Percentiles rank a stretch among this genome's conserved stretches.
Evolutionary conservation across 2,797 vertebrate genomes (phyloP).

Genomic region (Spea hammondii): DNA sequence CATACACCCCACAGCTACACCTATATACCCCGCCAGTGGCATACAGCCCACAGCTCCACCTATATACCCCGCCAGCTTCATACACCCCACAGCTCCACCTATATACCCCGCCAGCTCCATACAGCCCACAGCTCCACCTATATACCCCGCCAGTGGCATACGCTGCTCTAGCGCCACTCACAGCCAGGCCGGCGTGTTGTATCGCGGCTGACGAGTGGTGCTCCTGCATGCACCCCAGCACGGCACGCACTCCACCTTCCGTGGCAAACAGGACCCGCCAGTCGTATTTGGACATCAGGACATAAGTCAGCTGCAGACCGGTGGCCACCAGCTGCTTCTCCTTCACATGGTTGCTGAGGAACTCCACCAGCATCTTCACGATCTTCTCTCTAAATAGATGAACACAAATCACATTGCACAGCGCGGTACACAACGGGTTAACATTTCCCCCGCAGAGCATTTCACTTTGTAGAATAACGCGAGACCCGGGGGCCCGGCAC

Average conservation of each 20-base stretch:
- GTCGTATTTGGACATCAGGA: conserved; percentile 78
- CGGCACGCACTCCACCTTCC: conserved; percentile 84
- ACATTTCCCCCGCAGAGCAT: background rate
- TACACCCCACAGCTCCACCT: background rate
- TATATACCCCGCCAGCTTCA: background rate
- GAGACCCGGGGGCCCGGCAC: no score
- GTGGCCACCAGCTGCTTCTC: conserved; percentile 72
- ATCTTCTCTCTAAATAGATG: conserved; percentile 76
- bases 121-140: background rate
- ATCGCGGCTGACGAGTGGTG: conserved; percentile 70
- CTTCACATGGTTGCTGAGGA: conserved; percentile 71
- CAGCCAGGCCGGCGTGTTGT: conserved; percentile 85
- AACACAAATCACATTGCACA: background rate
- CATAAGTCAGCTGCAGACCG: conserved; percentile 75
- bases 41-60: background rate
- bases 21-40: background rate
- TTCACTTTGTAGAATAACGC: background rate
- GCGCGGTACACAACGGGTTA: no score
- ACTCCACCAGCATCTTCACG: conserved; percentile 80
- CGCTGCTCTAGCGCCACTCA: conserved; percentile 62
- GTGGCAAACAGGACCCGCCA: conserved; percentile 86
- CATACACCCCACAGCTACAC: background rate
- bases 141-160: background rate
- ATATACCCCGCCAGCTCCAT: background rate
- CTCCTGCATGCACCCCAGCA: conserved; percentile 85